These are phyloP conservation scores for Leucopsar rothschildi DNA, from an alignment of 2,113 vertebrate genomes.

Conservation along the genomic window DNA sequence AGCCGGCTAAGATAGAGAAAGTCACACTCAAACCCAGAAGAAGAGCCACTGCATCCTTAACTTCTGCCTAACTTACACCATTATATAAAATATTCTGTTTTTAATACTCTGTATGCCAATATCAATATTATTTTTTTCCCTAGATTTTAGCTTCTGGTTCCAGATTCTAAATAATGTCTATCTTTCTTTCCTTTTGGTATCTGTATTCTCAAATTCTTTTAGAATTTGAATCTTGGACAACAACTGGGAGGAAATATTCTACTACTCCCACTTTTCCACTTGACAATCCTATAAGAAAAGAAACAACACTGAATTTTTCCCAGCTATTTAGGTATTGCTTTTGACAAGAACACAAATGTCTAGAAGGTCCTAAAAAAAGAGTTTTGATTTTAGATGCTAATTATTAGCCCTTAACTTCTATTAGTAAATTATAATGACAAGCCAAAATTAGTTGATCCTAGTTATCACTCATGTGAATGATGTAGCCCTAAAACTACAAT, in stretches of 20 bases:
- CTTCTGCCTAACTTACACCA: neutral
- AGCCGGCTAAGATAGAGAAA: neutral
- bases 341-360: neutral
- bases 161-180: neutral
- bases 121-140: accelerated
- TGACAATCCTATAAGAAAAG: neutral
- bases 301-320: neutral
- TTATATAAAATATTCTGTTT: neutral
- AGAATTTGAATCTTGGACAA: neutral
- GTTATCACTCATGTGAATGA: neutral
- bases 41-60: neutral
- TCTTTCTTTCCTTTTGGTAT: neutral
- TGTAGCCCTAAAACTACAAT: neutral
- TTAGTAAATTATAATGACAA: neutral
- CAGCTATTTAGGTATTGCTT: neutral
- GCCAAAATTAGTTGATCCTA: neutral
- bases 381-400: neutral
- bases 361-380: conserved; percentile 26
- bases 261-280: neutral
- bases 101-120: neutral
- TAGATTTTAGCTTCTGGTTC: neutral
- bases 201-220: neutral
- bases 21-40: neutral
- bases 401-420: neutral
- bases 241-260: neutral